Conservation (phyloP, 1,140 invertebrate genomes). For the Aphelinus certus region DNA sequence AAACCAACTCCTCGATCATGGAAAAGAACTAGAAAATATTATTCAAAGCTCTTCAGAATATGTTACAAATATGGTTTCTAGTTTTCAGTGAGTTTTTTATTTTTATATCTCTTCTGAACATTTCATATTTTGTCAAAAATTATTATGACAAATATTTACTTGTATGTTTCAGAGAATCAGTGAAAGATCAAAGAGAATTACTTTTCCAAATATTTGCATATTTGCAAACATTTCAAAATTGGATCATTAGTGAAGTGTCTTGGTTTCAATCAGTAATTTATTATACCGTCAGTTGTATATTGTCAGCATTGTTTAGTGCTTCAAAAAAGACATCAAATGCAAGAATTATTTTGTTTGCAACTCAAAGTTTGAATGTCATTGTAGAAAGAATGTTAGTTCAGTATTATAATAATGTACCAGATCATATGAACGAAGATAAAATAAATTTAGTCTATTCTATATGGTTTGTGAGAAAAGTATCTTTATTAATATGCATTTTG, state of each 20-base stretch:
- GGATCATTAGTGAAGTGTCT: constrained; percentile 69
- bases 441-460: constrained; percentile 49
- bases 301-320: constrained; percentile 68
- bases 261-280: constrained; percentile 70
- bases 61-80: constrained; percentile 64
- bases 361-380: constrained; percentile 63
- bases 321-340: constrained; percentile 64
- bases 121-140: constrained; percentile 13
- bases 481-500: constrained; percentile 47
- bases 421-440: constrained; percentile 46
- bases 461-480: constrained; percentile 54
- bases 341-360: constrained; percentile 66
- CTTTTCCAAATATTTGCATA: constrained; percentile 71
- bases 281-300: constrained; percentile 64
- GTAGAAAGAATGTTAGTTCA: constrained; percentile 57
- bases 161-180: constrained; percentile 56
- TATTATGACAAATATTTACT: constrained; percentile 11
- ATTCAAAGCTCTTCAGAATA: constrained; percentile 57
- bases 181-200: constrained; percentile 66
- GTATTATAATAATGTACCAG: constrained; percentile 48
- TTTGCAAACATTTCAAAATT: constrained; percentile 66
- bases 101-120: not conserved
- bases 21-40: constrained; percentile 53
- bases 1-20: constrained; percentile 54
- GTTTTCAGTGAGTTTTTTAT: constrained; percentile 61